Base-by-base conservation (phyloP, 1,140 invertebrate genomes). In the Scaptomyza pallida region DNA sequence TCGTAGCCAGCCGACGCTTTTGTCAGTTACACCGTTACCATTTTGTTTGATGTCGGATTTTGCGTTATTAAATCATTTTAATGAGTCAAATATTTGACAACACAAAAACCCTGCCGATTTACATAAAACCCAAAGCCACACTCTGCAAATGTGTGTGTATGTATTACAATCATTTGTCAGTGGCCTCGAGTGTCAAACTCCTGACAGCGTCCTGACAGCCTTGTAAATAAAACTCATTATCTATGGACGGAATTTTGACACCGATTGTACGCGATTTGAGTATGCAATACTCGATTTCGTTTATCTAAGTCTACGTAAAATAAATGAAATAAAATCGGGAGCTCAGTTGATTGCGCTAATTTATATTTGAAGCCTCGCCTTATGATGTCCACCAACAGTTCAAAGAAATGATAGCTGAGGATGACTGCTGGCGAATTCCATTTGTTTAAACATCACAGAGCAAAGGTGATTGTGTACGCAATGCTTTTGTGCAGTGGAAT, bases 21-120 rank as follows among this genome's bases (percentile, higher is more conserved):
- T 16, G 13, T 12, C 44, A 57, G 26, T 67, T 19, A 45, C 35
- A 17, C 23, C 23, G 47, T 33, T 57, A 52, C 19, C 50, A 19
- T 35, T 23, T 48, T 59, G 37, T 44, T 50, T 26, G 10, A 44
- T 26, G 43, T 74, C 45, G 44, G 59, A 43, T 50, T n/a, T 21
- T 44, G 35, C 64, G 62, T 65, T 83, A 80, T 81, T 86, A 75
- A 81, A 88, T 86, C 81, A 86, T 88, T 86, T 86, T 78, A 86
- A 86, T 86, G 82, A 88, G 80, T 62, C 67, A 85, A 79, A 78
- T 69, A 79, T 69, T 60, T 44, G 52, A 45, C 64, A 19, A 82
- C 37, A 54, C 52, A 55, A 35, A 48, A 41, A 15, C 63, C 63
- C 6, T 23, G 48, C n/a, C 13, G n/a, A 16, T 21, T 8, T 26